Conservation (phyloP, 2,113 vertebrate species). For the Gobius niger region DNA sequence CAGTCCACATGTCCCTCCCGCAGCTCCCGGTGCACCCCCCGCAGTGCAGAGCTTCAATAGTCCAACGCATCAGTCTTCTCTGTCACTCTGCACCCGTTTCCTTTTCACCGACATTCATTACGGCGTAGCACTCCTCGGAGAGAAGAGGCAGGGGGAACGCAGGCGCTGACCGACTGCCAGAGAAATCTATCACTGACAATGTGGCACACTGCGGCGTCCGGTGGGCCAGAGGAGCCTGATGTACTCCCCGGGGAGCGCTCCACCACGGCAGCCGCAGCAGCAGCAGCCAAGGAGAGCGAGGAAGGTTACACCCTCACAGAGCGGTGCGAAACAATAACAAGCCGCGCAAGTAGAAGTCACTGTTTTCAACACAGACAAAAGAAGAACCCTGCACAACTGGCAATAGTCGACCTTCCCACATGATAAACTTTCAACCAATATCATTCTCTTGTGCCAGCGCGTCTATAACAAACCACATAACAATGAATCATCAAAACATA, state of each 20-base stretch:
- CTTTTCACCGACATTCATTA: constrained; percentile 55
- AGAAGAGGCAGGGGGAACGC: constrained; percentile 43
- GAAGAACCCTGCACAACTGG: background rate
- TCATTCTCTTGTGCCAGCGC: too few relatives aligned
- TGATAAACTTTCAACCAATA: too few relatives aligned
- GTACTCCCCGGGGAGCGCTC: constrained; percentile 52
- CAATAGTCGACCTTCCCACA: background rate
- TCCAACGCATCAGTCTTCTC: constrained; percentile 56
- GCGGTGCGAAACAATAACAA: constrained; percentile 2
- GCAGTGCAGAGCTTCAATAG: constrained; percentile 53
- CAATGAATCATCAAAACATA: constrained; percentile 26
- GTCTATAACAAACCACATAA: too few relatives aligned
- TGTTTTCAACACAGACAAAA: background rate
- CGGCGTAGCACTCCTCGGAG: constrained; percentile 45
- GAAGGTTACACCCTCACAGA: constrained; percentile 6
- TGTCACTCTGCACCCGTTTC: constrained; percentile 57
- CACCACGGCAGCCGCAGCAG: background rate
- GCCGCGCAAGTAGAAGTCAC: background rate
- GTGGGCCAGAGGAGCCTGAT: constrained; percentile 32
- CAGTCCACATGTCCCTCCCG: constrained; percentile 51
- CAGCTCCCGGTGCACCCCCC: constrained; percentile 29
- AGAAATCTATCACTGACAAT: constrained; percentile 67
- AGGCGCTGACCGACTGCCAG: constrained; percentile 55
- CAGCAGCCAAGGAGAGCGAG: constrained; percentile 30
- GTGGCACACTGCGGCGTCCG: constrained; percentile 43